These are phyloP conservation scores for Siniperca chuatsi DNA, from an alignment of 2,113 vertebrate genomes.

Conservation along the genomic window DNA sequence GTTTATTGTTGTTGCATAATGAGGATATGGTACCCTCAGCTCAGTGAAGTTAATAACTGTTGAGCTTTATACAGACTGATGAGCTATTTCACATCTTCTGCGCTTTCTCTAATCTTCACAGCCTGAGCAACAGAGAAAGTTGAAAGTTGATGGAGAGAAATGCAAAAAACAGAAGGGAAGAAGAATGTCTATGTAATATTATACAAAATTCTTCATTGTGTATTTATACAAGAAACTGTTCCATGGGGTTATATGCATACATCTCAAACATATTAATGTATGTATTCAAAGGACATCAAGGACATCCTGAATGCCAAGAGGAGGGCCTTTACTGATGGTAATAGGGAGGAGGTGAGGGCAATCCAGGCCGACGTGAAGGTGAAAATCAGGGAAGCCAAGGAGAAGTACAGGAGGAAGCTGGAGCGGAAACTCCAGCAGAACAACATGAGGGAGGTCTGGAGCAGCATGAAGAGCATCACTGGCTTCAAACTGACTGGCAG, in stretches of 20 bases:
- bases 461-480: no score
- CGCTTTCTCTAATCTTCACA: neutral
- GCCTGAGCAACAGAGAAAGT: neutral
- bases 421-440: no score
- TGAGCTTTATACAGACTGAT: neutral
- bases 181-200: neutral
- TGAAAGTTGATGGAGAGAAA: neutral
- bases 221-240: neutral
- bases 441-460: no score
- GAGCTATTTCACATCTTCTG: slow-evolving; percentile 9
- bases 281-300: no score
- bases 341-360: no score
- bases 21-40: neutral
- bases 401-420: no score
- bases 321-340: no score
- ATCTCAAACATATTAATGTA: neutral
- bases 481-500: no score
- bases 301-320: no score
- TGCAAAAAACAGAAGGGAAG: no score
- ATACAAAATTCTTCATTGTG: neutral
- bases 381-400: no score
- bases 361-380: no score
- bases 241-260: neutral
- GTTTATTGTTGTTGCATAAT: slow-evolving; percentile 10
- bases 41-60: slow-evolving; percentile 1